phyloP scores from a whole-genome alignment of 2,797 vertebrate species.

The Paguma larvata region DNA sequence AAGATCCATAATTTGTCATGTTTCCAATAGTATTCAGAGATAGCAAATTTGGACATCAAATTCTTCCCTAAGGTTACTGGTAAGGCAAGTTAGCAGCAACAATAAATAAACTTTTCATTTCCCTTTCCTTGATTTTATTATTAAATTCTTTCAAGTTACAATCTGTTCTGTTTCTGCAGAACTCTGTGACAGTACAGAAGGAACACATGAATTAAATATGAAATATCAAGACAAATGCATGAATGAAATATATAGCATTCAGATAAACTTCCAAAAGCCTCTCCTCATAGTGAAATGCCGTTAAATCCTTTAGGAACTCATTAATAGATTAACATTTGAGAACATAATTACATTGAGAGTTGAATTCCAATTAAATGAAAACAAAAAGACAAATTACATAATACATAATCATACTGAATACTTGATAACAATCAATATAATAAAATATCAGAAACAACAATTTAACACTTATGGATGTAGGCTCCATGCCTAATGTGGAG shows the following conservation, averaged over 20 bases:
- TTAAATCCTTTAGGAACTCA: slow-evolving; percentile 87
- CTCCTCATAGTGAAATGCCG: slow-evolving; percentile 86
- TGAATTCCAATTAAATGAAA: slow-evolving; percentile 82
- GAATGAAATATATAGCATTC: slow-evolving; percentile 84
- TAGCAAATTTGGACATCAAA: neutral
- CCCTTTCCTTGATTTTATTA: slow-evolving; percentile 34
- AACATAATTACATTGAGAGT: slow-evolving; percentile 85
- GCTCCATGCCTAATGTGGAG: too few species aligned
- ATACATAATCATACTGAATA: slow-evolving; percentile 65
- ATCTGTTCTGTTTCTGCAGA: slow-evolving; percentile 65
- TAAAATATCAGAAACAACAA: slow-evolving; percentile 72
- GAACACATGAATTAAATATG: slow-evolving; percentile 80
- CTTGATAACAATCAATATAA: slow-evolving; percentile 79
- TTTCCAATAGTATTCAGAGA: neutral
- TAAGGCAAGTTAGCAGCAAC: slow-evolving; percentile 14
- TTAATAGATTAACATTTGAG: slow-evolving; percentile 89
- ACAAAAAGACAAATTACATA: slow-evolving; percentile 62
- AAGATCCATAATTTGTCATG: neutral
- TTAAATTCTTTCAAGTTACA: slow-evolving; percentile 62
- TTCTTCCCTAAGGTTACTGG: neutral
- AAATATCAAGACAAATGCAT: slow-evolving; percentile 85
- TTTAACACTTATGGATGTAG: slow-evolving; percentile 68
- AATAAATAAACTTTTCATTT: neutral
- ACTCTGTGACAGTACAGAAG: slow-evolving; percentile 68
- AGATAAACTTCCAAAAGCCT: slow-evolving; percentile 81